Percentiles rank a stretch among this genome's conserved stretches.
Evolutionary conservation across 2,888 invertebrate genomes (phyloP).

Genomic region (Allolobophora icterica): DNA sequence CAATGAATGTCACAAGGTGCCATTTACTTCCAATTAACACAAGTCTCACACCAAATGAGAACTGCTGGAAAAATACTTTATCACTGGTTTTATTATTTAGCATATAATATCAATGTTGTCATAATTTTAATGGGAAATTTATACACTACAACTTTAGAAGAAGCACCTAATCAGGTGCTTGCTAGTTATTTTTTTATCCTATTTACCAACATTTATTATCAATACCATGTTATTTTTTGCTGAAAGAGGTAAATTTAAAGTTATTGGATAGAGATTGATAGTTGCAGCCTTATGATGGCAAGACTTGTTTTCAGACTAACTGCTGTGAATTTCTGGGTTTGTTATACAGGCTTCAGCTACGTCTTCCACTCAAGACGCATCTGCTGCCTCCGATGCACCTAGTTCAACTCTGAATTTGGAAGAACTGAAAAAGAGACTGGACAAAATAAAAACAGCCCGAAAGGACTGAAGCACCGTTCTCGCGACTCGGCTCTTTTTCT

Average conservation of each 20-base stretch:
- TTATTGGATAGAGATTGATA: not conserved
- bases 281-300: not conserved
- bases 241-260: not conserved
- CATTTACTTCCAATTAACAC: too few relatives aligned
- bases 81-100: not conserved
- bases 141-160: too few relatives aligned
- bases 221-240: not conserved
- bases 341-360: not conserved
- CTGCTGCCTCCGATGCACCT: slow-evolving; percentile 10
- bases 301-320: not conserved
- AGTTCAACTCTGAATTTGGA: slow-evolving; percentile 51
- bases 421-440: slow-evolving; percentile 60
- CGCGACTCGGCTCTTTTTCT: not conserved
- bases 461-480: not conserved
- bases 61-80: too few relatives aligned
- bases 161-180: too few relatives aligned
- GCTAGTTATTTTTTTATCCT: not conserved
- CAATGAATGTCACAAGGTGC: too few relatives aligned
- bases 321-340: not conserved
- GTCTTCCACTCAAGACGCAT: not conserved
- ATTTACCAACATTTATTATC: not conserved
- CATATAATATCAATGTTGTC: not conserved
- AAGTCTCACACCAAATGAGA: too few relatives aligned
- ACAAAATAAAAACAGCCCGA: slow-evolving; percentile 54
- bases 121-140: too few relatives aligned